Percentiles rank a stretch among this genome's conserved stretches.
Evolutionary conservation across 2,113 vertebrate species (phyloP).

Genomic region (Syrmaticus mikado): DNA sequence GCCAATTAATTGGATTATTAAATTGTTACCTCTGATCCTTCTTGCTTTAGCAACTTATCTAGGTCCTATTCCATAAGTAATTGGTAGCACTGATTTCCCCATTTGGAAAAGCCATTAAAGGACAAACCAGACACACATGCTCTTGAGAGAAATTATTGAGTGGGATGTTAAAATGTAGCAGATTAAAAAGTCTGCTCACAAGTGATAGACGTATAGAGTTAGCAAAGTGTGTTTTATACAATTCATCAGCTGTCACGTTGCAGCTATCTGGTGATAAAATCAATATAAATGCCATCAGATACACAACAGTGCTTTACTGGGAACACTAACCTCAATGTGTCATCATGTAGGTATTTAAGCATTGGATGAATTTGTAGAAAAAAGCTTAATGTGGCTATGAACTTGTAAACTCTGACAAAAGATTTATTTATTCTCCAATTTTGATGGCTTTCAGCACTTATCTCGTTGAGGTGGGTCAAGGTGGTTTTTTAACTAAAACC

Average conservation of each 20-base stretch:
- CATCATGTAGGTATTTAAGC: conserved; percentile 38
- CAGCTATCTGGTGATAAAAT: conserved; percentile 33
- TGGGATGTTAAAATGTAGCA: conserved; percentile 41
- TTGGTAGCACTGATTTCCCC: conserved; percentile 56
- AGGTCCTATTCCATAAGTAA: not conserved
- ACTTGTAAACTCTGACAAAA: not conserved
- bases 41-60: conserved; percentile 23
- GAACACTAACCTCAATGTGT: conserved; percentile 3
- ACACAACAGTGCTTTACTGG: not conserved
- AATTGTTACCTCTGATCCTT: not conserved
- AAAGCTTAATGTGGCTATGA: not conserved
- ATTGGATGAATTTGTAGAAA: not conserved
- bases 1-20: not conserved
- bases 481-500: not conserved
- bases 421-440: conserved; percentile 22
- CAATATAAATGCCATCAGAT: conserved; percentile 24
- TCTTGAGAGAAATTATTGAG: conserved; percentile 39
- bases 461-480: not conserved
- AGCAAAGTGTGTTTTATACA: conserved; percentile 20
- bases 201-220: not conserved
- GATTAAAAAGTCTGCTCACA: conserved; percentile 42
- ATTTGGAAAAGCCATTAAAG: conserved; percentile 39
- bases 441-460: not conserved
- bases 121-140: not conserved
- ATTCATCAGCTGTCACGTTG: conserved; percentile 52